Evolutionary conservation across 1,140 invertebrate genomes (phyloP).

Genomic region (Zaprionus capensis): DNA sequence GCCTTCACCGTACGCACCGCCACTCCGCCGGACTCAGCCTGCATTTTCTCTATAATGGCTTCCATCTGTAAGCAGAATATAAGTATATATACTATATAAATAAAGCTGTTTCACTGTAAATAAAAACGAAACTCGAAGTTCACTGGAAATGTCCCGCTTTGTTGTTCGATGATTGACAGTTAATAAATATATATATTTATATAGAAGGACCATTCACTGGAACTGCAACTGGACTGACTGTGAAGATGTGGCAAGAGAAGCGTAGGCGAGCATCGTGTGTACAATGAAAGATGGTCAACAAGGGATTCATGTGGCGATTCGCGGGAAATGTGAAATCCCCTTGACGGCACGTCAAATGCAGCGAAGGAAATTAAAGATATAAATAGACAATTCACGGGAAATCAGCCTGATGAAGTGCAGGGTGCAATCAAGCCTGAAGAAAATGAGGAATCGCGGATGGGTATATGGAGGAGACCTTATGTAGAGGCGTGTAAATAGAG

Average conservation of each 20-base stretch:
- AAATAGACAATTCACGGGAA: not conserved
- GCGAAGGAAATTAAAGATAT: not conserved
- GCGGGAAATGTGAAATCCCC: not conserved
- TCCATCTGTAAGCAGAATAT: constrained; percentile 93
- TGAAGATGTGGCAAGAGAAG: too few species aligned
- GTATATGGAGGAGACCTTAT: not conserved
- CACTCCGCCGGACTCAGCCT: constrained; percentile 96
- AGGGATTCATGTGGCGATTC: not conserved
- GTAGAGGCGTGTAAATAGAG: too few species aligned
- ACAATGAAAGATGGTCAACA: not conserved
- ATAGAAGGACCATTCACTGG: too few species aligned
- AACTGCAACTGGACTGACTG: too few species aligned
- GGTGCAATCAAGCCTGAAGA: not conserved
- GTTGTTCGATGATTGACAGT: too few species aligned
- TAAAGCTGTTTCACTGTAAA: not conserved
- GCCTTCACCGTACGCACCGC: constrained; percentile 99
- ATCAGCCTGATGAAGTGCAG: too few species aligned
- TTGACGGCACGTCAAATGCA: not conserved
- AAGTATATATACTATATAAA: not conserved
- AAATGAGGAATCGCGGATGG: too few species aligned
- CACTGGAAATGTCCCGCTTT: too few species aligned
- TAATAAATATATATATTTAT: too few species aligned
- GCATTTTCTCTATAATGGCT: constrained; percentile 97
- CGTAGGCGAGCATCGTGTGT: not conserved
- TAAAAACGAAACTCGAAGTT: not conserved